Evolutionary conservation across 2,113 vertebrate species (phyloP).

Genomic region (Leiothrix lutea): DNA sequence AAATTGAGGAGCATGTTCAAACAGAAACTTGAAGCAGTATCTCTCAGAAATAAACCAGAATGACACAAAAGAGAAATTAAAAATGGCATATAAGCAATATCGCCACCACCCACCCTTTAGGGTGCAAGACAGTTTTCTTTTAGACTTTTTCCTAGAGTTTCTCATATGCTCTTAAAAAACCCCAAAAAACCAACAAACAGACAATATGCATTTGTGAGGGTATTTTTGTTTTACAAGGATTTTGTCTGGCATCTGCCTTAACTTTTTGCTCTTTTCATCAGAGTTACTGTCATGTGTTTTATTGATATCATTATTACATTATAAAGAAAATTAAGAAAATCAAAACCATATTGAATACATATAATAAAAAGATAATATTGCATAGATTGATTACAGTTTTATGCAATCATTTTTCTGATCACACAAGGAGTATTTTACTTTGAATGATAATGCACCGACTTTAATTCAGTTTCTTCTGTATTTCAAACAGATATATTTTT

Average conservation of each 20-base stretch:
- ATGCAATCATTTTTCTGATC: not conserved
- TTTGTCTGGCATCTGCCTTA: not conserved
- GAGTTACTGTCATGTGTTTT: not conserved
- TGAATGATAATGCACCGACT: not conserved
- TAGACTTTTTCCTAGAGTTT: not conserved
- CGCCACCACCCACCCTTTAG: too few relatives aligned
- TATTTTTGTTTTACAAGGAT: not conserved
- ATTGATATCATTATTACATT: not conserved
- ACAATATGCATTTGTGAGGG: accelerated
- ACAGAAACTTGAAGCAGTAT: not conserved
- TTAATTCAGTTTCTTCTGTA: not conserved
- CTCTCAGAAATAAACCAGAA: not conserved
- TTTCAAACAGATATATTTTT: not conserved
- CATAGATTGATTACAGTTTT: not conserved
- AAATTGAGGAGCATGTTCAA: not conserved
- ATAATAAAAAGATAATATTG: not conserved
- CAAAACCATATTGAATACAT: not conserved
- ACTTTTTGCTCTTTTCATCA: not conserved
- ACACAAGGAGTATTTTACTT: not conserved
- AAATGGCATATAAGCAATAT: not conserved
- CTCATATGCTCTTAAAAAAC: not conserved
- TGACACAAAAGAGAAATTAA: not conserved
- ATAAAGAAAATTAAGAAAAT: not conserved
- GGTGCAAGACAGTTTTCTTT: not conserved
- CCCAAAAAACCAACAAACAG: not conserved